Conservation (phyloP, 1,140 invertebrate species). For the Asobara japonica region DNA sequence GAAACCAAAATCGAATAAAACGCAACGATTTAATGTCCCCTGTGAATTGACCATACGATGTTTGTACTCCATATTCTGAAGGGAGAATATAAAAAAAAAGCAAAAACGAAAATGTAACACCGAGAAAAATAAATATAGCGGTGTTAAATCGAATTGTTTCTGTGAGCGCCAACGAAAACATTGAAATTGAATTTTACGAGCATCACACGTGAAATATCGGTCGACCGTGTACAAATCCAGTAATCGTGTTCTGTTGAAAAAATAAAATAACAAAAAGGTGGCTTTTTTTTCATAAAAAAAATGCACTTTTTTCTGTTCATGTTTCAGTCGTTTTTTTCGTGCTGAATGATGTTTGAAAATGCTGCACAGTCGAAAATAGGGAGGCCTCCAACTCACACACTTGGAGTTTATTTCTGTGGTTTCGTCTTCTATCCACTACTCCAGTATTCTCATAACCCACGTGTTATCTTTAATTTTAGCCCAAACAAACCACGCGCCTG, state of each 20-base stretch:
- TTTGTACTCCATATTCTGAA: not conserved
- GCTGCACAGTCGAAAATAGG: not conserved
- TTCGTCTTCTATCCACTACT: not conserved
- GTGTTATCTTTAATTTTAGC: not conserved
- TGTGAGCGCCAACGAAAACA: slow-evolving; percentile 1
- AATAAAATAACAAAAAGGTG: no score
- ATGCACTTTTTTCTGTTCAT: no score
- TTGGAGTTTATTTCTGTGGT: not conserved
- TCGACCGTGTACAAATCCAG: not conserved
- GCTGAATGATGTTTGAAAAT: not conserved
- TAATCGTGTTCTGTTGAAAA: not conserved
- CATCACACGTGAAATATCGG: slow-evolving; percentile 11
- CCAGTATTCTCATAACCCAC: not conserved
- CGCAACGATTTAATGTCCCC: not conserved
- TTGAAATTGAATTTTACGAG: slow-evolving; percentile 15
- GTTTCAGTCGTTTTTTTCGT: not conserved
- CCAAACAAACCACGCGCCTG: not conserved
- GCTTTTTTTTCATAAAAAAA: no score
- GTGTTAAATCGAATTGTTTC: not conserved
- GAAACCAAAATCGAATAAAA: no score
- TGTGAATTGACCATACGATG: not conserved
- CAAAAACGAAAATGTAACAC: not conserved
- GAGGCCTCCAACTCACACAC: not conserved
- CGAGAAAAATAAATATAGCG: not conserved
- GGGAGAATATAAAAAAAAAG: not conserved